Evolutionary conservation across 2,888 invertebrate species (phyloP).

Genomic region (Athetis lepigone): DNA sequence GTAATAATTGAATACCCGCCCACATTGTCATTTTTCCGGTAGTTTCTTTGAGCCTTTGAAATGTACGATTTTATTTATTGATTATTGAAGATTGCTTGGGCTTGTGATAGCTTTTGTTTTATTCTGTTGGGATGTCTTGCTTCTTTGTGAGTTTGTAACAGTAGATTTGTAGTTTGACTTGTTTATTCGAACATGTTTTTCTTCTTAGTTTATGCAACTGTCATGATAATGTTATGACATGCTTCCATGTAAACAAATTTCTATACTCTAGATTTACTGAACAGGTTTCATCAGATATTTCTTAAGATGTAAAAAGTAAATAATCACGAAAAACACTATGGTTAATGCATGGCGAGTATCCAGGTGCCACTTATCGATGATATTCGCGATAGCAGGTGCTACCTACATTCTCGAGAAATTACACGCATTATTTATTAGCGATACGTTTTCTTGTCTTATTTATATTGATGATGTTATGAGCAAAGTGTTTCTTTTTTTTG

Average conservation of each 20-base stretch:
- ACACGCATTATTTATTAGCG: slow-evolving; percentile 10
- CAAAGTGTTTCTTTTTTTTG: not conserved
- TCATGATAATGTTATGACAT: not conserved
- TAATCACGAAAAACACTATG: slow-evolving; percentile 20
- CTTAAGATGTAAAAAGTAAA: not conserved
- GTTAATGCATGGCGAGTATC: slow-evolving; percentile 24
- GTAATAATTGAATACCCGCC: slow-evolving; percentile 48
- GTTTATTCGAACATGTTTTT: not conserved
- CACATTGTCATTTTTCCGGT: slow-evolving; percentile 13
- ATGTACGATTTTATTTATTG: slow-evolving; percentile 16
- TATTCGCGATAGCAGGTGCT: slow-evolving; percentile 28
- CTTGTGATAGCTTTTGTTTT: slow-evolving; percentile 21
- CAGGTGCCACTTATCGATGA: slow-evolving; percentile 23
- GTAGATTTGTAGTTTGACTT: slow-evolving; percentile 10
- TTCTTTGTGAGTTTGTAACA: slow-evolving; percentile 4
- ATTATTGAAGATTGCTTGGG: slow-evolving; percentile 13
- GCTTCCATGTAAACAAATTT: not conserved
- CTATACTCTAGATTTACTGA: not conserved
- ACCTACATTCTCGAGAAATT: slow-evolving; percentile 22
- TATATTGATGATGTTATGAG: not conserved
- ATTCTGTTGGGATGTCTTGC: slow-evolving; percentile 12
- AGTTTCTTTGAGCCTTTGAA: slow-evolving; percentile 5
- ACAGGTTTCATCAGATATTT: slow-evolving; percentile 5
- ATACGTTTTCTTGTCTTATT: slow-evolving; percentile 10
- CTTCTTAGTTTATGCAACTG: slow-evolving; percentile 3